Percentiles rank a stretch among this genome's conserved stretches.
phyloP scores from a whole-genome alignment of 2,113 vertebrate species.

The Suricata suricatta region DNA sequence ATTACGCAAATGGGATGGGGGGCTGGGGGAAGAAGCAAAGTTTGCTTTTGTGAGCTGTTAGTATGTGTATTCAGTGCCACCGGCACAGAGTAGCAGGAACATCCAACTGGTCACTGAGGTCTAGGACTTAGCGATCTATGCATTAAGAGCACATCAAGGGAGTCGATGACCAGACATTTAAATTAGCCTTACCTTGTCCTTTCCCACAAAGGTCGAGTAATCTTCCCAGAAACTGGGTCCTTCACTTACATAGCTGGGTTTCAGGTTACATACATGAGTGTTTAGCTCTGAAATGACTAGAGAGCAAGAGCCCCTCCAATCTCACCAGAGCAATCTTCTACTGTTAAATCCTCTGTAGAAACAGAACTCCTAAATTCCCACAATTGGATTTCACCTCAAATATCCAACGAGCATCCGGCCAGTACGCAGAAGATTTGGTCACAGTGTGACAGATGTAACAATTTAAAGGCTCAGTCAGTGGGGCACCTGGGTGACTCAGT shows the following conservation, averaged over 20 bases:
- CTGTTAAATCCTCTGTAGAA: not conserved
- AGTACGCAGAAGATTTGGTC: not conserved
- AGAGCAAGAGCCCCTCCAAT: not conserved
- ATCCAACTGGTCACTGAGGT: not conserved
- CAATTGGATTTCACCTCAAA: not conserved
- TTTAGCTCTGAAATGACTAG: not conserved
- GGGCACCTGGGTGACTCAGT: too few relatives aligned
- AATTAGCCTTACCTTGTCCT: not conserved
- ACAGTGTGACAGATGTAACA: not conserved
- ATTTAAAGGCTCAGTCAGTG: not conserved
- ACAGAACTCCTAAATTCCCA: not conserved
- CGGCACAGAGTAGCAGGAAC: not conserved
- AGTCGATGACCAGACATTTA: not conserved
- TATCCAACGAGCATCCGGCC: not conserved
- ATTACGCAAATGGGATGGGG: conserved; percentile 21
- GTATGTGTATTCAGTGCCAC: not conserved
- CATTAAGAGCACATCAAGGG: not conserved
- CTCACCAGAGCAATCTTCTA: not conserved
- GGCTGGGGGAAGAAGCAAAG: not conserved
- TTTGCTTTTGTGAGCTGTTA: not conserved
- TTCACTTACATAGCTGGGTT: not conserved
- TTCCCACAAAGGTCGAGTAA: not conserved
- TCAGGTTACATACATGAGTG: not conserved
- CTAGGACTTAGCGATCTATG: not conserved
- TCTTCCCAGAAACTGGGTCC: not conserved